These are phyloP conservation scores for Todiramphus saurophagus DNA, from an alignment of 2,113 vertebrate genomes.

Conservation along the genomic window DNA sequence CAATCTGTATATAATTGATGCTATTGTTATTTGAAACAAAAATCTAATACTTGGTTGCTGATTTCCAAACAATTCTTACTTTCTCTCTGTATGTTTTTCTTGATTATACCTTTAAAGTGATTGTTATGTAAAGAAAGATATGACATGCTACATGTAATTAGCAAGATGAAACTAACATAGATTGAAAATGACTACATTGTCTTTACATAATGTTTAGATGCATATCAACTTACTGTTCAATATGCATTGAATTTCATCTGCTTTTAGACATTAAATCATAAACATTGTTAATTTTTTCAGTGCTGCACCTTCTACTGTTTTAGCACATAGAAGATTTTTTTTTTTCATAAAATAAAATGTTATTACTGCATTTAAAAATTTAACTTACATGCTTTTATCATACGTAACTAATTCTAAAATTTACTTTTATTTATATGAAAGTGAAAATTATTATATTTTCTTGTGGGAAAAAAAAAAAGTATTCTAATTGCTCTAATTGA, in stretches of 20 bases:
- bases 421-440: background rate
- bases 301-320: background rate
- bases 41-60: background rate
- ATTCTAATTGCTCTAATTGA: background rate
- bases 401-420: background rate
- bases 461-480: background rate
- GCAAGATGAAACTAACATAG: background rate
- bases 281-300: constrained; percentile 16
- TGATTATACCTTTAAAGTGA: background rate
- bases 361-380: background rate
- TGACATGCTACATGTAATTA: background rate
- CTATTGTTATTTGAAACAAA: background rate
- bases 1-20: background rate
- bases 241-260: constrained; percentile 7
- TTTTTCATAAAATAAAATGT: background rate
- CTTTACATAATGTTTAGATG: background rate
- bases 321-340: background rate
- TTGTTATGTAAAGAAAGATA: background rate
- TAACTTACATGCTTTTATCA: background rate
- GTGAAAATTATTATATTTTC: background rate
- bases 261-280: background rate
- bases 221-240: constrained; percentile 4
- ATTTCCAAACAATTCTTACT: background rate
- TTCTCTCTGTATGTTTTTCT: background rate
- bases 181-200: background rate